Conservation (phyloP, 2,888 invertebrate species). For the Drosophila maculinotata region DNA sequence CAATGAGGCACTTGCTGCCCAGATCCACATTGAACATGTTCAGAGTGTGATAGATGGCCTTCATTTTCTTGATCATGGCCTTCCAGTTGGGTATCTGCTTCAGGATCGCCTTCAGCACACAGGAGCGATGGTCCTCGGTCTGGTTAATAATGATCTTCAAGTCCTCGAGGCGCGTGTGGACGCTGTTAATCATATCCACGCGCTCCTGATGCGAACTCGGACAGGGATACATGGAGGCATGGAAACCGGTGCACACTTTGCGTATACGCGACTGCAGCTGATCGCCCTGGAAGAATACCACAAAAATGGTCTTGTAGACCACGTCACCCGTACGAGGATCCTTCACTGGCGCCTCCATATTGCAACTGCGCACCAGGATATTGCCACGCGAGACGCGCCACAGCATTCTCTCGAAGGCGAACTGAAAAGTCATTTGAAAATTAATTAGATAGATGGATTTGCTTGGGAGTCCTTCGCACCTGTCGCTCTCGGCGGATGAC, state of each 20-base stretch:
- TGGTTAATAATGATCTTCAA: slow-evolving; percentile 91
- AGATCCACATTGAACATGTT: slow-evolving; percentile 96
- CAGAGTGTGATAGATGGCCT: slow-evolving; percentile 96
- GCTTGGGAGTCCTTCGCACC: slow-evolving; percentile 8
- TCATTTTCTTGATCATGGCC: slow-evolving; percentile 93
- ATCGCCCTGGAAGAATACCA: slow-evolving; percentile 93
- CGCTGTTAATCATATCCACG: slow-evolving; percentile 92
- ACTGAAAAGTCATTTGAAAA: slow-evolving; percentile 84
- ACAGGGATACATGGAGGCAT: slow-evolving; percentile 94
- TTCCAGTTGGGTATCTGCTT: slow-evolving; percentile 93
- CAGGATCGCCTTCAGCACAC: slow-evolving; percentile 91
- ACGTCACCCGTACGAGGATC: slow-evolving; percentile 90
- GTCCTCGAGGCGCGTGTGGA: slow-evolving; percentile 93
- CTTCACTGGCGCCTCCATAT: slow-evolving; percentile 90
- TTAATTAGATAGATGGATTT: too few species aligned
- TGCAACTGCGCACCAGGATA: slow-evolving; percentile 91
- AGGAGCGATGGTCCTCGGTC: slow-evolving; percentile 93
- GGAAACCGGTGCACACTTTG: slow-evolving; percentile 94
- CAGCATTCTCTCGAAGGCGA: slow-evolving; percentile 93
- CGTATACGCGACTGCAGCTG: slow-evolving; percentile 92
- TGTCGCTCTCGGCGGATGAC: slow-evolving; percentile 91
- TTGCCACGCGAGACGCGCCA: slow-evolving; percentile 95
- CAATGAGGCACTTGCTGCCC: slow-evolving; percentile 94
- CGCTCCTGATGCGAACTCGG: slow-evolving; percentile 92
- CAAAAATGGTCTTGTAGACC: slow-evolving; percentile 93